Base-by-base conservation (phyloP, 2,888 invertebrate genomes). In the Synergus gifuensis region DNA sequence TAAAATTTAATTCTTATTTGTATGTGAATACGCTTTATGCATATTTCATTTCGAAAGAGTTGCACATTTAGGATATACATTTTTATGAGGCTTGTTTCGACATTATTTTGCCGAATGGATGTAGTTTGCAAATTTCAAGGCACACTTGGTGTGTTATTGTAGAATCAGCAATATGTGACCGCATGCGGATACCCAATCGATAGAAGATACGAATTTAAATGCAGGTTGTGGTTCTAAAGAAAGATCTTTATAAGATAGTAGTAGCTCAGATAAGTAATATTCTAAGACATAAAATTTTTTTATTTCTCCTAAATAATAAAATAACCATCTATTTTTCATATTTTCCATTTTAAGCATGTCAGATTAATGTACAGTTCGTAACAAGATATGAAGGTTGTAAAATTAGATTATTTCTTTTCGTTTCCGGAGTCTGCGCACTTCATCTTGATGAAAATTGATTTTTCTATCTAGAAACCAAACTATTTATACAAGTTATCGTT, bases 91-190 rank as follows among this genome's bases (percentile, higher is more conserved):
- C 54, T 54, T 54, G 54, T 36, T 73, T 73, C 69, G 69, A 54
- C 49, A 69, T 16, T 54, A 69, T 28, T 46, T 28, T 54, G 4
- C 44, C 18, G 11, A 73, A 54, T 49, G 73, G 73, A 54, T 49
- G 36, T 16, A 54, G 73, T 73, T 73, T n/a, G 36, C 49, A 73
- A 54, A 73, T 73, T 73, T 73, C 54, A 73, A 54, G 73, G 49
- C 54, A 36, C 73, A 73, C 54, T 73, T 73, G 73, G 73, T 49
- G 36, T 49, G 40, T 54, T 73, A 54, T 73, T 73, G 73, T 73
- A 54, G 18, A 73, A 36, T 73, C 73, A 73, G 73, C 73, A 73
- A 73, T 73, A 73, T 49, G 73, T 73, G 73, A 54, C 69, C 69
- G 22, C 22, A 54, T 69, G 36, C 46, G n/a, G 44, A 66, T 44